Base-by-base conservation (phyloP, 1,140 invertebrate species). In the Saccostrea echinata region DNA sequence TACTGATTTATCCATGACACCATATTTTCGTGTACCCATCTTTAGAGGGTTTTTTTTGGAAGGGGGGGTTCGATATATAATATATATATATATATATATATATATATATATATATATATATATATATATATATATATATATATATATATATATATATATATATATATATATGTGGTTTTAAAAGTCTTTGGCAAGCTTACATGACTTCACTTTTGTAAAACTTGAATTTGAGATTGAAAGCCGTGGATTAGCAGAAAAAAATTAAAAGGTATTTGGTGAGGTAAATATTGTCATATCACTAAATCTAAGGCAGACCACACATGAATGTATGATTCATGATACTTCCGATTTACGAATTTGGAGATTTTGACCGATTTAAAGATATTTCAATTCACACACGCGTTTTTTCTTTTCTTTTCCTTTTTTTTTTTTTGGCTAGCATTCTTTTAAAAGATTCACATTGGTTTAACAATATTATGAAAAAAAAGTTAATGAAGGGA, bases 301-400 rank as follows among this genome's bases (percentile, higher is more conserved):
- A 43, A 43, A 43, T 43, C 43, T 4, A 27, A 33, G 1, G 9
- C 27, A 35, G 68, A 33, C 68, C 68, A 76, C 24, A 76, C 68
- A 76, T 30, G 24, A 30, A 13, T 76, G 13, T 71, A 76, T 76
- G 68, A 76, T 76, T 76, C 68, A 76, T 13, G 27, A 33, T 76
- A 33, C 68, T 76, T 76, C 68, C 30, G 68, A 76, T 76, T 76
- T 35, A 11, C 13, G 68, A 76, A 76, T 30, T 76, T 6, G 24
- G 68, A 76, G 27, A 61, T 61, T 61, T 18, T 61, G 16, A 21
- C 55, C 55, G 55, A n/a, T n/a, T 61, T 76, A 13, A 11, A 76
- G 30, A 27, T 68, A 24, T 55, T 55, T 13, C 2, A 55, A 55
- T n/a, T n/a, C 55, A 21, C 55, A 18, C 55, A 18, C 4, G 16